A percentile compares a stretch with the other conserved stretches of the same genome.
These are phyloP conservation scores for Notiomystis cincta DNA, from an alignment of 2,113 vertebrate genomes.

Conservation along the genomic window DNA sequence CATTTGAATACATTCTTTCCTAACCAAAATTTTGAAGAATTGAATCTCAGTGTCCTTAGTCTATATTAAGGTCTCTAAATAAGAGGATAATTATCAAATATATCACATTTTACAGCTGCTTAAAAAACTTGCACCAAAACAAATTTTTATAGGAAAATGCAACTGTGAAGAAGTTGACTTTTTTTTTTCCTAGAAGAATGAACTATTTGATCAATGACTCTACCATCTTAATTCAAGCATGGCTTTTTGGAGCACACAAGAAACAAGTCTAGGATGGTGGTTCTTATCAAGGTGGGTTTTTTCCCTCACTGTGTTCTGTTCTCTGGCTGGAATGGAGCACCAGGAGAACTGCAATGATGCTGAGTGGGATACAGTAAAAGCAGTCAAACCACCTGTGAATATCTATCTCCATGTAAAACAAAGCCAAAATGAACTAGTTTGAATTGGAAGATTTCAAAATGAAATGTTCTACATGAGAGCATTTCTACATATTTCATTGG, in stretches of 20 bases:
- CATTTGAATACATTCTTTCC: neutral
- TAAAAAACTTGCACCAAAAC: neutral
- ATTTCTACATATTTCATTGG: neutral
- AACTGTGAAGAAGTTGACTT: neutral
- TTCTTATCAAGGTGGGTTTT: neutral
- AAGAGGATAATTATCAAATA: neutral
- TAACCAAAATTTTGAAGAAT: neutral
- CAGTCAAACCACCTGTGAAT: neutral
- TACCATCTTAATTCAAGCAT: neutral
- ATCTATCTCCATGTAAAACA: neutral
- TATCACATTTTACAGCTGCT: neutral
- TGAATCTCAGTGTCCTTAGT: neutral
- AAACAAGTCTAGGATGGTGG: neutral
- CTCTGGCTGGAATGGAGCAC: neutral
- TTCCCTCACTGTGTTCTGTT: rapidly evolving
- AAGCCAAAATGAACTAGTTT: neutral
- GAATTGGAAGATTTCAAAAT: neutral
- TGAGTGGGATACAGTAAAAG: neutral
- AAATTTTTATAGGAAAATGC: neutral
- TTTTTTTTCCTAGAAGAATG: neutral
- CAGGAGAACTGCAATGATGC: neutral
- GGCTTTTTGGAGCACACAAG: neutral
- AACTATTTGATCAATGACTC: neutral
- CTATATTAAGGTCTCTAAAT: neutral
- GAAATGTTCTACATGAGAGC: neutral